Evolutionary conservation across 2,888 invertebrate genomes (phyloP).

Genomic region (Synanthedon vespiformis): DNA sequence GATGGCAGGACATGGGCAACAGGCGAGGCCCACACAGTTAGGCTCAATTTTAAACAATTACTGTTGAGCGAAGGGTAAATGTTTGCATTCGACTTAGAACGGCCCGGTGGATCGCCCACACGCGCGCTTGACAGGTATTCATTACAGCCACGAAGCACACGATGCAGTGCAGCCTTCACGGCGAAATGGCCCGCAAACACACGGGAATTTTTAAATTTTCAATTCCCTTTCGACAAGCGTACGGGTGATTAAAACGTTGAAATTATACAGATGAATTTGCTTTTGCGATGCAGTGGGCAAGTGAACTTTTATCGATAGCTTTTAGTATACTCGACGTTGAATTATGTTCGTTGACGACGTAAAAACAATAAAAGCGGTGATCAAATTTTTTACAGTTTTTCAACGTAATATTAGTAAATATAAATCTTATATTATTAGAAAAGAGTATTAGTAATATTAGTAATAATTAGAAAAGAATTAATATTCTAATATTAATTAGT

Average conservation of each 20-base stretch:
- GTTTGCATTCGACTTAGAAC: conserved; percentile 67
- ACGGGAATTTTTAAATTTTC: conserved; percentile 24
- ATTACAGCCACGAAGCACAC: conserved; percentile 59
- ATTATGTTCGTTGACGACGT: too few relatives aligned
- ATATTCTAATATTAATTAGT: too few relatives aligned
- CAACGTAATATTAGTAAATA: too few relatives aligned
- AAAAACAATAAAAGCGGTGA: too few relatives aligned
- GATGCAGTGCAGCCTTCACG: conserved; percentile 4
- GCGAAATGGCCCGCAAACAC: conserved; percentile 19
- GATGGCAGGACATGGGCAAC: conserved; percentile 44
- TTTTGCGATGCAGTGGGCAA: neutral
- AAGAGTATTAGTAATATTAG: too few relatives aligned
- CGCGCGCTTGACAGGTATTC: conserved; percentile 67
- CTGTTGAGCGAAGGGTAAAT: conserved; percentile 67
- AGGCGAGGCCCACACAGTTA: conserved; percentile 65
- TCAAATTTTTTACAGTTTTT: too few relatives aligned
- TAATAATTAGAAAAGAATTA: too few relatives aligned
- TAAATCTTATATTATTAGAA: too few relatives aligned
- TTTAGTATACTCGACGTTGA: too few relatives aligned
- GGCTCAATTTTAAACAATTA: conserved; percentile 71
- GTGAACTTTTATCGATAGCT: too few relatives aligned
- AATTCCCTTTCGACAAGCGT: conserved; percentile 12
- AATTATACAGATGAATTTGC: neutral
- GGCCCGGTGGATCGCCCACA: conserved; percentile 53
- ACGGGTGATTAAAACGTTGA: neutral